Evolutionary conservation across 2,113 vertebrate species (phyloP).

Genomic region (Edolisoma coerulescens): DNA sequence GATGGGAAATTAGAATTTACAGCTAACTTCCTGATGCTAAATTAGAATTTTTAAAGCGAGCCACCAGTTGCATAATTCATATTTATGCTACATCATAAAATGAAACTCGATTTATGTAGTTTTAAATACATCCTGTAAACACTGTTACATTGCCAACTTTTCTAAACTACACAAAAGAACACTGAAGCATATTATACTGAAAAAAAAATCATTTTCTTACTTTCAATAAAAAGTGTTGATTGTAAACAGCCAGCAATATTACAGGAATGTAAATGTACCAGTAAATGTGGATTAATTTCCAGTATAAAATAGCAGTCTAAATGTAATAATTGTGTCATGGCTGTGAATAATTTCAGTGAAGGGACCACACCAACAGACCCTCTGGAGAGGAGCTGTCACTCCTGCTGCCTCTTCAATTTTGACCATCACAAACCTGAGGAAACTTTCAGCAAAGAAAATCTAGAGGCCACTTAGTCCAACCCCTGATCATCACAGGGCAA

Average conservation of each 20-base stretch:
- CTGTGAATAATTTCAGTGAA: background rate
- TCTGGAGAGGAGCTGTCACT: background rate
- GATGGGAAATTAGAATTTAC: slow-evolving; percentile 49
- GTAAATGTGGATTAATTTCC: background rate
- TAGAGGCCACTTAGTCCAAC: background rate
- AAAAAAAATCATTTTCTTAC: background rate
- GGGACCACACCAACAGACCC: background rate
- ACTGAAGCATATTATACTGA: background rate
- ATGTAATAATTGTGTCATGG: background rate
- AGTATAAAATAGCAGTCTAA: background rate
- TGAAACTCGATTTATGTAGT: background rate
- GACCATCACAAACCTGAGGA: background rate
- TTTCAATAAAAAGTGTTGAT: background rate
- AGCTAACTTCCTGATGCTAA: slow-evolving; percentile 28
- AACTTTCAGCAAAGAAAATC: background rate
- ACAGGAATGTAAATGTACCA: background rate
- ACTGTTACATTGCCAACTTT: background rate
- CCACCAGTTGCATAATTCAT: slow-evolving; percentile 34
- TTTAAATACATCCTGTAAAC: background rate
- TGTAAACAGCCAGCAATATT: background rate
- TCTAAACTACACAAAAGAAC: background rate
- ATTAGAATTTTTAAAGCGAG: slow-evolving; percentile 38
- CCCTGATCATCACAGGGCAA: background rate
- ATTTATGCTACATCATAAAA: slow-evolving; percentile 20
- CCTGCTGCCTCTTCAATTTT: background rate